Conservation (phyloP, 1,140 invertebrate genomes). For the Lepidurus couesii region DNA sequence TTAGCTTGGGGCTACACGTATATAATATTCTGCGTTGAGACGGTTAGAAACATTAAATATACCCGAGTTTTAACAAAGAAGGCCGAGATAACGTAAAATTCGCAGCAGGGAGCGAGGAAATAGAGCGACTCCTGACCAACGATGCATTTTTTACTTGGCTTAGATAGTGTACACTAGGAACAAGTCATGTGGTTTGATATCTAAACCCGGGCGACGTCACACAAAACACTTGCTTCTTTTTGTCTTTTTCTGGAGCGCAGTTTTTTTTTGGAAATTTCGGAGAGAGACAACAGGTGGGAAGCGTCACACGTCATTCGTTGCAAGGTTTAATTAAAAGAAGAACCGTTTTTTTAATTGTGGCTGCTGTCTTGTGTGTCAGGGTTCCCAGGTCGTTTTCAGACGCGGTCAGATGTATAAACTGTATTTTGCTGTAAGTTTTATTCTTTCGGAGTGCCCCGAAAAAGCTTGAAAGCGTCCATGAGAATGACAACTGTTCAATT, state of each 20-base stretch:
- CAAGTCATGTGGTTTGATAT: neutral
- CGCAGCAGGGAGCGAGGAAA: neutral
- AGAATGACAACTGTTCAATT: neutral
- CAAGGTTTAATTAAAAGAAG: neutral
- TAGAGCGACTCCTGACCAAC: neutral
- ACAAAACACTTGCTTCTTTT: neutral
- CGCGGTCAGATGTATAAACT: constrained; percentile 13
- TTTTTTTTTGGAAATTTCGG: neutral
- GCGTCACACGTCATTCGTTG: constrained; percentile 4
- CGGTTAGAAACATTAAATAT: neutral
- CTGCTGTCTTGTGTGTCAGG: neutral
- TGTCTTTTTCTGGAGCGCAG: neutral
- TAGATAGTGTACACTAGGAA: neutral
- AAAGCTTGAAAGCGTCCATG: neutral
- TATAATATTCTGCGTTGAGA: neutral
- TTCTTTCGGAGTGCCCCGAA: neutral
- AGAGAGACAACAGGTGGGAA: neutral
- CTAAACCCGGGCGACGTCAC: neutral
- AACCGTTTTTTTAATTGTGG: neutral
- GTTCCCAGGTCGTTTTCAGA: neutral
- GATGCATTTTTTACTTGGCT: neutral
- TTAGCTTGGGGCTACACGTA: neutral
- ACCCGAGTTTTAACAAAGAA: neutral
- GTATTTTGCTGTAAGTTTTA: constrained; percentile 11
- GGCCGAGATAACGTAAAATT: neutral